A percentile compares a stretch with the other conserved stretches of the same genome.
Evolutionary conservation across 1,140 invertebrate genomes (phyloP).

Genomic region (Ostrea edulis): DNA sequence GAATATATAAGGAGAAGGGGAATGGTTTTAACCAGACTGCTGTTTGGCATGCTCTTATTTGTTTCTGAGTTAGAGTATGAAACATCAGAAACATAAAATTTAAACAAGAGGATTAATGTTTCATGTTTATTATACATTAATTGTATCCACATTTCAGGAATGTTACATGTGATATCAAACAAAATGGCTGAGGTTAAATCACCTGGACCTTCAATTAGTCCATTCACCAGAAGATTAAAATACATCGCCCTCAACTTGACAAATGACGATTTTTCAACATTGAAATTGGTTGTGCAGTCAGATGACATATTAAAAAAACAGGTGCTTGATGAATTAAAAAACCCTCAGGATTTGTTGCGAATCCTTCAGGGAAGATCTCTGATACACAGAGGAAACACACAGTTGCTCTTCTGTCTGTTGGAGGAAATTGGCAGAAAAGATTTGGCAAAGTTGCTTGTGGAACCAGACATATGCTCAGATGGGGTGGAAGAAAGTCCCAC

Average conservation of each 20-base stretch:
- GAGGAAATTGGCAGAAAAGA: background rate
- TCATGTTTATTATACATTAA: no score
- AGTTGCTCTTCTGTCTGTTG: background rate
- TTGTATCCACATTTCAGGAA: background rate
- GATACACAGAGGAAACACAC: background rate
- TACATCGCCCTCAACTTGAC: background rate
- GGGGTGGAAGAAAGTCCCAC: background rate
- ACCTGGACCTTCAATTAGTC: background rate
- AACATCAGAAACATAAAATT: no score
- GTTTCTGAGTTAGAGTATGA: no score
- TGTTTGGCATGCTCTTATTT: no score
- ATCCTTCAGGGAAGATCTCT: background rate
- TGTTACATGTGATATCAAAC: background rate
- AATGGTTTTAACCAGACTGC: no score
- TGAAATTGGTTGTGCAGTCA: background rate
- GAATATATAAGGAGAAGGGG: no score
- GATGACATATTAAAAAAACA: background rate
- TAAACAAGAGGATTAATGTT: no score
- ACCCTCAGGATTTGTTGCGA: conserved; percentile 16
- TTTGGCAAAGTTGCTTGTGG: background rate
- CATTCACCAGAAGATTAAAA: background rate
- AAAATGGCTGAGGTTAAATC: background rate
- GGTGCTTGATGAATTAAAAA: background rate
- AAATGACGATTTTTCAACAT: background rate
- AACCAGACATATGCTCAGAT: background rate